Evolutionary conservation across 2,113 vertebrate species (phyloP).

Genomic region (Dromaius novaehollandiae): DNA sequence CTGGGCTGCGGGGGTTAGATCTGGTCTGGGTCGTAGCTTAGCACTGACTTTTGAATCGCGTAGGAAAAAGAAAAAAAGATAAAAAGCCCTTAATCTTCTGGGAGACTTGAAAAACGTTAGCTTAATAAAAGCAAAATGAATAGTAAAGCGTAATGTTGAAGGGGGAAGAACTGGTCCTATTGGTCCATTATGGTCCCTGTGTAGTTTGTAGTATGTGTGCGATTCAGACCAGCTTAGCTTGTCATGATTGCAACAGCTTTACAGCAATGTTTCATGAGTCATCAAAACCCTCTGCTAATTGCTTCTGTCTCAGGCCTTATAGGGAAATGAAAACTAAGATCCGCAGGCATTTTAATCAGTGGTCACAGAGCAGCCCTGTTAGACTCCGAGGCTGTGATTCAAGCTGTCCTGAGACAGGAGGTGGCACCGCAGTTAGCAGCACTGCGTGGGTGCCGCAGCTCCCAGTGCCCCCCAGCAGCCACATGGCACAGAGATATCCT

Average conservation of each 20-base stretch:
- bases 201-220: neutral
- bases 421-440: neutral
- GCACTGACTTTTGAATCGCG: neutral
- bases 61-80: neutral
- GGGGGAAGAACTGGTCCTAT: neutral
- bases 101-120: neutral
- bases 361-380: neutral
- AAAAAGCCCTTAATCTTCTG: neutral
- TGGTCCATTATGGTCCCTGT: neutral
- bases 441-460: neutral
- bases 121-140: neutral
- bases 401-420: neutral
- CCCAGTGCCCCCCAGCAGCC: neutral
- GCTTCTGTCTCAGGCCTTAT: neutral
- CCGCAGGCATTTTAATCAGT: neutral
- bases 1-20: neutral
- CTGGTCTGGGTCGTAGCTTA: neutral
- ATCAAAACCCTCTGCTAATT: neutral
- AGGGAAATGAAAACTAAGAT: neutral
- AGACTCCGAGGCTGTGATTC: neutral
- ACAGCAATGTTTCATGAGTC: neutral
- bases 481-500: neutral
- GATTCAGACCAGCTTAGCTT: neutral
- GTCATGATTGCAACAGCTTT: neutral
- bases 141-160: neutral